Evolutionary conservation across 2,113 vertebrate genomes (phyloP).

Genomic region (Sapajus apella): DNA sequence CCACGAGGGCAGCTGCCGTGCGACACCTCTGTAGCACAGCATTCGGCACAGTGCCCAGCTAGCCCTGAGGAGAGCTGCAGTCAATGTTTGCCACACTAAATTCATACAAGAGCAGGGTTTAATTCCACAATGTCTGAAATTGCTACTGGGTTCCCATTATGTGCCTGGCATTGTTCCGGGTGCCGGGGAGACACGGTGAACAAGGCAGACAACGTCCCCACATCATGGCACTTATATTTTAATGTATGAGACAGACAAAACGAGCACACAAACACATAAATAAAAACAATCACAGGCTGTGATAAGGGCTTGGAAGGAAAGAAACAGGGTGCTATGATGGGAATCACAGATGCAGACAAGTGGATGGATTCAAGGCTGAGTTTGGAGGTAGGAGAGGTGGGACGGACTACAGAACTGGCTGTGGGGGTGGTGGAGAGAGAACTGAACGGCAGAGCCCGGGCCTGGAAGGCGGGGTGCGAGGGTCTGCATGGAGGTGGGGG

Average conservation of each 20-base stretch:
- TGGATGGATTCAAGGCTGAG: neutral
- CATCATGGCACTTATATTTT: neutral
- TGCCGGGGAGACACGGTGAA: neutral
- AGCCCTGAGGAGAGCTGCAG: neutral
- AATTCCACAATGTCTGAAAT: neutral
- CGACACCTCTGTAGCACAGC: neutral
- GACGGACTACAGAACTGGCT: neutral
- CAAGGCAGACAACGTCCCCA: neutral
- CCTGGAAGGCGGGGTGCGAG: rapidly evolving
- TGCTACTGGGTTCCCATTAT: neutral
- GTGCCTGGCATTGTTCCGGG: neutral
- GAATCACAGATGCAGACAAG: conserved; percentile 8
- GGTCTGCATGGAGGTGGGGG: too few relatives aligned
- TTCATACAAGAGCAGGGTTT: neutral
- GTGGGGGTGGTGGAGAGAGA: neutral
- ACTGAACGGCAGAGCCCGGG: neutral
- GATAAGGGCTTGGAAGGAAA: conserved; percentile 31
- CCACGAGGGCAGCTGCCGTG: neutral
- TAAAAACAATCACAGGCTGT: conserved; percentile 35
- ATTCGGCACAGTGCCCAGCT: neutral
- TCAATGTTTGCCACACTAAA: neutral
- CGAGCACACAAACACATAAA: conserved; percentile 47
- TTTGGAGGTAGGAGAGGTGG: neutral
- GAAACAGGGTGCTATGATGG: neutral
- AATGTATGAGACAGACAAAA: conserved; percentile 4